Evolutionary conservation across 2,113 vertebrate species (phyloP), one percentile per base, ranked within the genome.

Genomic region (Psilopsiagon aurifrons): DNA sequence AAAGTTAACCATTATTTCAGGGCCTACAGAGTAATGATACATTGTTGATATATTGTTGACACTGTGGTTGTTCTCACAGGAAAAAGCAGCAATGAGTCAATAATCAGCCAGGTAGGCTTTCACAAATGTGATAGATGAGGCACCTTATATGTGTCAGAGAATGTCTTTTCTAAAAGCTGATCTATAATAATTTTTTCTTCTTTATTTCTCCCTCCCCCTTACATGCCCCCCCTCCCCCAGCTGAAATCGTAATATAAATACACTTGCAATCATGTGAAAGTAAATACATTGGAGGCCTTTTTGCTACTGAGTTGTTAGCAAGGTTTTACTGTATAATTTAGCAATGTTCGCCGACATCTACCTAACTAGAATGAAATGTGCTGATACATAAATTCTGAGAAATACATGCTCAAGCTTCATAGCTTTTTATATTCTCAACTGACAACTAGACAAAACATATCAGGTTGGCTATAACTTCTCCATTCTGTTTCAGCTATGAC

Each of bases 81-180:
- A 95, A 54, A 23, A 66, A 76, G 11, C 35, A 79, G 17, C 20
- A 62, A 5, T 17, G 28, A 66, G 59, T 87, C 44, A 94, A 76
- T 91, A 92, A 95, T 95, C 85, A 76, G 6, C 67, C 51, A 76
- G 41, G 28, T 59, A 33, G 22, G 5, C 17, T 76, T 81, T 91
- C 28, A 46, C 10, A 83, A 28, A 46, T 49, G 12, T 87, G 39
- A 83, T 59, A 66, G n/a, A 73, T 80, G 41, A 85, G 52, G 33
- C 15, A 79, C 5, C 17, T 73, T 6, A 3, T 71, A 63, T 54
- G 16, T 70, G n/a, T 17, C 9, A 78, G 52, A 69, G 18, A 49
- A 39, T 37, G 55, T 27, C 2, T 69, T 80, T 71, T 55, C 39
- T 84, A 60, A 74, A 92, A 81, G 8, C 23, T 74, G 24, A 69